Conservation (phyloP, 2,797 vertebrate genomes). For the Lepus oiostolus region DNA sequence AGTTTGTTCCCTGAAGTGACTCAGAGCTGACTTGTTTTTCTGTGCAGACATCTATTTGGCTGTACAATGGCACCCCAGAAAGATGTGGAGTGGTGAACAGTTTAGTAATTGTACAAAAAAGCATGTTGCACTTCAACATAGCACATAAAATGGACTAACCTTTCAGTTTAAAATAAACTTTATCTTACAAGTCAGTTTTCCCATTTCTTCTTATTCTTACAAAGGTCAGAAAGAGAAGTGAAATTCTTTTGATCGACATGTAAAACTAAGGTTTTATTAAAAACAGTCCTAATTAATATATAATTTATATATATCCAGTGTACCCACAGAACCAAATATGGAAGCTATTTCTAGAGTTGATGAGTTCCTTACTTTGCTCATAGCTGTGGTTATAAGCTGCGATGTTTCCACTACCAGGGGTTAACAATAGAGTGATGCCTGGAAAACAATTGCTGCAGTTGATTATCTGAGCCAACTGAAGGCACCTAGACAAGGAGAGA, state of each 20-base stretch:
- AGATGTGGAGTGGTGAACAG: slow-evolving; percentile 27
- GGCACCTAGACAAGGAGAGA: background rate
- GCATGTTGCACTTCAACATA: slow-evolving; percentile 34
- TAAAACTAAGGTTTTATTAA: slow-evolving; percentile 50
- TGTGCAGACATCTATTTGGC: slow-evolving; percentile 18
- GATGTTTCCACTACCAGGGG: background rate
- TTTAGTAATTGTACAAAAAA: slow-evolving; percentile 59
- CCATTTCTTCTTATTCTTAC: slow-evolving; percentile 47
- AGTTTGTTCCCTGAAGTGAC: slow-evolving; percentile 44
- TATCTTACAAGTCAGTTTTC: background rate
- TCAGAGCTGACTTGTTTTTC: slow-evolving; percentile 40
- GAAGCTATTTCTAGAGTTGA: background rate
- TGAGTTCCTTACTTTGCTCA: background rate
- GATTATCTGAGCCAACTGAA: background rate
- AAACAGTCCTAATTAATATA: slow-evolving; percentile 12
- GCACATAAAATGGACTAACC: slow-evolving; percentile 15
- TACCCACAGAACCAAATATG: slow-evolving; percentile 39
- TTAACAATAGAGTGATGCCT: background rate
- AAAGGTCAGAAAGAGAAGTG: slow-evolving; percentile 67
- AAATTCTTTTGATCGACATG: slow-evolving; percentile 29
- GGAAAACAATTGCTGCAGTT: background rate
- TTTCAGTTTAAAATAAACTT: slow-evolving; percentile 64
- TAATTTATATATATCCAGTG: background rate
- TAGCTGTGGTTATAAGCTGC: background rate
- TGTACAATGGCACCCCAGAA: slow-evolving; percentile 19